Percentiles rank a stretch among this genome's conserved stretches.
These are phyloP conservation scores for Ophion ventricosus DNA, from an alignment of 2,888 invertebrate genomes.

Conservation along the genomic window DNA sequence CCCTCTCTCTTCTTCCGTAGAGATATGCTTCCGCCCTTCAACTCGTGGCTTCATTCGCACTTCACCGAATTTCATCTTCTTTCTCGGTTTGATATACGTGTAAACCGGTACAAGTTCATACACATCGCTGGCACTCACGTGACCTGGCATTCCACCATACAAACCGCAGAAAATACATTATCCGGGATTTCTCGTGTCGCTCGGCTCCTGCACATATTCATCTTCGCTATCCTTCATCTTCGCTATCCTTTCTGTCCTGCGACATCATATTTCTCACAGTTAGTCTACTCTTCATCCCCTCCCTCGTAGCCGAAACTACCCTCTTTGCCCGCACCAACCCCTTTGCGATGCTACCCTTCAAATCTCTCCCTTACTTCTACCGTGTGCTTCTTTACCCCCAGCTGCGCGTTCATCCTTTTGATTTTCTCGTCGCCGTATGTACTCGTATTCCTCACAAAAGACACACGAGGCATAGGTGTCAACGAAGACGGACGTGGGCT, in stretches of 20 bases:
- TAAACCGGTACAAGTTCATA: slow-evolving; percentile 9
- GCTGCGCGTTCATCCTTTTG: not conserved
- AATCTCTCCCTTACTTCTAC: not conserved
- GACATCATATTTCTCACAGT: slow-evolving; percentile 68
- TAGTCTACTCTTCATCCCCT: slow-evolving; percentile 37
- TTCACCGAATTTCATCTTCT: slow-evolving; percentile 35
- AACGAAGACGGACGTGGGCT: slow-evolving; percentile 25
- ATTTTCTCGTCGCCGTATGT: not conserved
- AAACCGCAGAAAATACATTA: slow-evolving; percentile 70
- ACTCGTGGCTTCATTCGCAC: slow-evolving; percentile 49
- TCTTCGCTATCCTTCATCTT: slow-evolving; percentile 64
- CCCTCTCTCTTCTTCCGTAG: not conserved
- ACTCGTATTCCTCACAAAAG: slow-evolving; percentile 11
- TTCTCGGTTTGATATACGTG: not conserved
- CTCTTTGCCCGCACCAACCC: slow-evolving; percentile 13
- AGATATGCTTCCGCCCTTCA: slow-evolving; percentile 16
- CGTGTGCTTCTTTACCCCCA: slow-evolving; percentile 23
- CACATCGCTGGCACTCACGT: slow-evolving; percentile 36
- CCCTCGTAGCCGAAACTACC: not conserved
- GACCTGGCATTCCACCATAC: slow-evolving; percentile 55
- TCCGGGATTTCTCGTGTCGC: slow-evolving; percentile 73
- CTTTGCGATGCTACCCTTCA: slow-evolving; percentile 22
- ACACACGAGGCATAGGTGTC: slow-evolving; percentile 18
- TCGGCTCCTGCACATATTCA: slow-evolving; percentile 68
- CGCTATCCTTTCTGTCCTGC: slow-evolving; percentile 59